Percentiles rank a stretch among this genome's conserved stretches.
phyloP scores from a whole-genome alignment of 1,140 invertebrate species.

The Drosophila equinoxialis region DNA sequence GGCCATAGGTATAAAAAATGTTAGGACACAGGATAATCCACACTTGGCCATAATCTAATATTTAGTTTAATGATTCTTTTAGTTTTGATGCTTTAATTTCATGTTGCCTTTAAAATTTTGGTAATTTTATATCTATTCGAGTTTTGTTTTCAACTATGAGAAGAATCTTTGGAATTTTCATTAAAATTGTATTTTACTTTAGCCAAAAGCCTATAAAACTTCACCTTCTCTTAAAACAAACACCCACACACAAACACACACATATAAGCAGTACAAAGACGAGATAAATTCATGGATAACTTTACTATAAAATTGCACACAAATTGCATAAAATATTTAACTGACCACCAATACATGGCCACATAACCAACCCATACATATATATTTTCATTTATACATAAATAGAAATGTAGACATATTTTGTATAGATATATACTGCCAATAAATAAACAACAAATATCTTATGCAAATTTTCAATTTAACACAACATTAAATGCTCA shows the following conservation, averaged over 20 bases:
- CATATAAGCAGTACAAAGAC: not conserved
- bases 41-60: too few species aligned
- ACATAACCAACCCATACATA: conserved; percentile 34
- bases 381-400: conserved; percentile 3
- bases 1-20: too few species aligned
- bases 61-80: too few species aligned
- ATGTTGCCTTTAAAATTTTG: not conserved
- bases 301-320: conserved; percentile 77
- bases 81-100: not conserved
- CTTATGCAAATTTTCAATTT: conserved; percentile 82
- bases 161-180: conserved; percentile 1
- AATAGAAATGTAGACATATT: not conserved
- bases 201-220: not conserved
- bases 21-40: too few species aligned
- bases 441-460: conserved; percentile 80
- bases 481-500: conserved; percentile 77
- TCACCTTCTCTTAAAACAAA: not conserved
- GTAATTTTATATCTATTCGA: not conserved
- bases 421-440: conserved; percentile 31
- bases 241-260: not conserved
- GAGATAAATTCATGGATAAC: conserved; percentile 47
- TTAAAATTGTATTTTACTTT: conserved; percentile 5
- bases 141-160: not conserved
- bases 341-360: conserved; percentile 48
- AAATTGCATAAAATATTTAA: conserved; percentile 80